Evolutionary conservation across 2,888 invertebrate species (phyloP).

Genomic region (Cepaea hortensis): DNA sequence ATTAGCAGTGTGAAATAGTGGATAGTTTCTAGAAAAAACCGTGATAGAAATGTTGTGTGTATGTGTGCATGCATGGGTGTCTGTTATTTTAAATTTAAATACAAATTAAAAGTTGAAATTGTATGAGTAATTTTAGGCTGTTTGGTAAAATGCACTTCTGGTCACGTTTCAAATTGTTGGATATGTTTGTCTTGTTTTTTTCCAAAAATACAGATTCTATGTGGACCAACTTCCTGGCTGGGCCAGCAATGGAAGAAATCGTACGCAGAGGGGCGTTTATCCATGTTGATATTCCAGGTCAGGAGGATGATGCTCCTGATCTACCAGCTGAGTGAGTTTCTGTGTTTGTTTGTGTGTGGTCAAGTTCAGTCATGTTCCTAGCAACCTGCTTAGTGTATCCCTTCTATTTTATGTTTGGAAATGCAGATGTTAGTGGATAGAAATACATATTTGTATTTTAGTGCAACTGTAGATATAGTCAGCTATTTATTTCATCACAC

Average conservation of each 20-base stretch:
- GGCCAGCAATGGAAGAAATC: constrained; percentile 89
- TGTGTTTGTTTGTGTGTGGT: not conserved
- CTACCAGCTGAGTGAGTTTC: constrained; percentile 84
- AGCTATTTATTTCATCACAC: no score
- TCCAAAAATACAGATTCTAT: constrained; percentile 79
- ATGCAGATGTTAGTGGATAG: no score
- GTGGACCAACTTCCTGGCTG: constrained; percentile 88
- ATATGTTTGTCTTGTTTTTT: not conserved
- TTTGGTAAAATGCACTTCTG: no score
- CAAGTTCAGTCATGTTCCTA: not conserved
- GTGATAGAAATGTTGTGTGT: no score
- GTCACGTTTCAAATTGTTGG: not conserved
- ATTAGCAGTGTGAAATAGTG: no score
- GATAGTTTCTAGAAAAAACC: no score
- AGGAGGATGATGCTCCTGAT: constrained; percentile 88
- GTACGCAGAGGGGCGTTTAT: constrained; percentile 90
- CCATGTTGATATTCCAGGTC: constrained; percentile 85
- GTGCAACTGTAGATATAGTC: no score
- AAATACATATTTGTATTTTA: no score
- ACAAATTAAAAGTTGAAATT: no score
- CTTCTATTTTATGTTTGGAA: not conserved
- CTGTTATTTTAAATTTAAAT: no score
- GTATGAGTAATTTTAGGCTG: no score
- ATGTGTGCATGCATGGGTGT: no score
- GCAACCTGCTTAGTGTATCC: not conserved